Conservation (phyloP, 2,113 vertebrate genomes). For the Bos taurus region ARS-UCD2.0 NC_037338.1:103017001-103017500, state of each 20-base stretch:
- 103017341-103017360: accelerated
- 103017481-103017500: conserved; percentile 61
- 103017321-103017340: not conserved
- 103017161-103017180: not conserved
- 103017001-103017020: conserved; percentile 29
- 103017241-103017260: not conserved
- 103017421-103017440: not conserved
- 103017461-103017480: accelerated
- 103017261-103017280: not conserved
- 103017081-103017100: not conserved
- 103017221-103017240: too few relatives aligned
- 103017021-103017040: not conserved
- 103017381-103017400: accelerated
- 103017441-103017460: not conserved
- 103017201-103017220: not conserved
- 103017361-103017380: not conserved
- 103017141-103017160: not conserved
- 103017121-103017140: not conserved
- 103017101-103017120: accelerated
- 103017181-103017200: not conserved
- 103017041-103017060: not conserved
- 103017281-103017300: not conserved
- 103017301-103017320: too few relatives aligned
- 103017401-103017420: not conserved
- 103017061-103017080: not conserved